Percentiles rank a stretch among this genome's conserved stretches.
Conservation (phyloP, 2,888 invertebrate species). For the Pharmacophagus antenor region DNA sequence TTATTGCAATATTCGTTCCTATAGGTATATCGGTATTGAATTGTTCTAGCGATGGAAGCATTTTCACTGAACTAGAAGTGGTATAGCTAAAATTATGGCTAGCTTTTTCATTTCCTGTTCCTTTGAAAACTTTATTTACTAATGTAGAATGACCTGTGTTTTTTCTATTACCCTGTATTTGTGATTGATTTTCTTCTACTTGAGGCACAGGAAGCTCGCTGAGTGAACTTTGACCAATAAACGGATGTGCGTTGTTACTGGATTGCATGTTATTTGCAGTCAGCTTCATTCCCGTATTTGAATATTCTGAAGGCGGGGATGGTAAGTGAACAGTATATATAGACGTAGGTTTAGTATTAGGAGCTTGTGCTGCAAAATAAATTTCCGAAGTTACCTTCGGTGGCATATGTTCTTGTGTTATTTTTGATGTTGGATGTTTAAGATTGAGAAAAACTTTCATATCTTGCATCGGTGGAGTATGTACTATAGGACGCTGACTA, state of each 20-base stretch:
- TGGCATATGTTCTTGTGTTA: conserved; percentile 51
- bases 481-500: conserved; percentile 62
- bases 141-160: conserved; percentile 63
- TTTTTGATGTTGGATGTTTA: conserved; percentile 65
- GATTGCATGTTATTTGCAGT: conserved; percentile 35
- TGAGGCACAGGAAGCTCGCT: conserved; percentile 45
- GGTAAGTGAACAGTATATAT: conserved; percentile 71
- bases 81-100: conserved; percentile 65
- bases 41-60: conserved; percentile 49
- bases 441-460: conserved; percentile 73
- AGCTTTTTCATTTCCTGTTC: conserved; percentile 52
- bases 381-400: conserved; percentile 77
- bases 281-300: conserved; percentile 43
- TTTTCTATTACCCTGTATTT: conserved; percentile 42
- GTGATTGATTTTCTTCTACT: conserved; percentile 49
- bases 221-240: conserved; percentile 43
- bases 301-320: conserved; percentile 43
- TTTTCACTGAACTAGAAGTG: conserved; percentile 59
- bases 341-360: conserved; percentile 60
- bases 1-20: conserved; percentile 74
- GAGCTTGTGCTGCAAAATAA: conserved; percentile 71
- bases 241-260: conserved; percentile 34
- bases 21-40: conserved; percentile 73
- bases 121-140: conserved; percentile 65
- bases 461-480: conserved; percentile 71